Evolutionary conservation across 2,113 vertebrate species (phyloP), one percentile per base, ranked within the genome.

Genomic region (Uria lomvia): DNA sequence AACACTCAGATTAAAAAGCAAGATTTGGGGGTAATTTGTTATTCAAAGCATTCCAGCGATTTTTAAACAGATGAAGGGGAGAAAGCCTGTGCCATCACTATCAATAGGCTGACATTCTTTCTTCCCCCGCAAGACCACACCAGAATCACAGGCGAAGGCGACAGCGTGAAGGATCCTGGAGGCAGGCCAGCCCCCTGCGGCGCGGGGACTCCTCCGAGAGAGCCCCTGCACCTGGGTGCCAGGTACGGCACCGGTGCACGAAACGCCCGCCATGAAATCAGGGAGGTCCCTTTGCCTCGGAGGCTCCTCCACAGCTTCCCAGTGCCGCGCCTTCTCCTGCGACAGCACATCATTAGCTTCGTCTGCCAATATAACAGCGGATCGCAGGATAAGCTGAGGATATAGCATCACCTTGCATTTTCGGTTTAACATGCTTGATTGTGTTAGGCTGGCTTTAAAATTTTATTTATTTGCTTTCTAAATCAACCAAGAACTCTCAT

Each of bases 21-120:
- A 11, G 1, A 15, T 15, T 40, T 94, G 81, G 77, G 2, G 5
- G 58, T 73, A 80, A 92, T 91, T 92, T 63, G 26, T 76, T 96
- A 92, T 71, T 90, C 74, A 91, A 91, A 94, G 76, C 78, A 95
- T 95, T 95, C 89, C 87, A 88, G 49, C 5, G 5, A 86, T 81
- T 93, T 94, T 86, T 86, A 90, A 90, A 90, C 59, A 96, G 78
- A 93, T 76, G 88, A 96, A 88, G 77, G 88, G n/a, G 58, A 95
- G 82, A 86, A 81, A 83, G 74, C 14, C 75, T 84, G 60, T 0
- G 2, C 88, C 14, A 8, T 79, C 85, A 49, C 92, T 95, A 95
- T 94, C 95, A 88, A 94, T 72, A 95, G 86, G 58, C 52, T 96
- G 90, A 89, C 74, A 90, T 88, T 95, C 89, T 88, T 94, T 52